A percentile compares a stretch with the other conserved stretches of the same genome.
phyloP scores from a whole-genome alignment of 2,113 vertebrate species.

The Octodon degus region DNA sequence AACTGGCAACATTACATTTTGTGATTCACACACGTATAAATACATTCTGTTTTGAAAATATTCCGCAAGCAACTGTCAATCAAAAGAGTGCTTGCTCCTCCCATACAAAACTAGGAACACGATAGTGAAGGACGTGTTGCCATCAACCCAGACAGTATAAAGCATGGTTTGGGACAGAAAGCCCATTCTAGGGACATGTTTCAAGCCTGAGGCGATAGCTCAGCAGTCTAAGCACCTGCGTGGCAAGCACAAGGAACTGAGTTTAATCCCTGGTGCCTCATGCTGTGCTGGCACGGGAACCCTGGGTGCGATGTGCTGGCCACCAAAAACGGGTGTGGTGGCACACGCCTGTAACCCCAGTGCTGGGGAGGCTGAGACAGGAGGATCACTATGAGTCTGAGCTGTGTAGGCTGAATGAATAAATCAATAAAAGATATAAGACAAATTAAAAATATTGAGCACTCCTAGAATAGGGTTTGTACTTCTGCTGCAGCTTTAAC shows the following conservation, averaged over 20 bases:
- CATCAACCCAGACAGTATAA: background rate
- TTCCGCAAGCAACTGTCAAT: conserved; percentile 23
- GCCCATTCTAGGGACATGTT: background rate
- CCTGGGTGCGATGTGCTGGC: no score
- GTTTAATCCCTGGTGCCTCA: no score
- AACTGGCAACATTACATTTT: background rate
- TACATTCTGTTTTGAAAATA: background rate
- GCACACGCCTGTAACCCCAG: no score
- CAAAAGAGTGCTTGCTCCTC: background rate
- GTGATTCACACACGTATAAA: conserved; percentile 18
- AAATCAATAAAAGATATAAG: no score
- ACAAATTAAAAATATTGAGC: no score
- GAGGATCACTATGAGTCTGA: no score
- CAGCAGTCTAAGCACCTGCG: no score
- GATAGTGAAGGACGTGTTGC: background rate
- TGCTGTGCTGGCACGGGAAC: no score
- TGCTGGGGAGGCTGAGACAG: no score
- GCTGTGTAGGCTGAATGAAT: no score
- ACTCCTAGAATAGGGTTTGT: background rate
- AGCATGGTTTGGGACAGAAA: background rate
- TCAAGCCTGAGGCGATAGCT: background rate
- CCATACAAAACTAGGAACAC: background rate
- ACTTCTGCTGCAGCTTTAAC: background rate
- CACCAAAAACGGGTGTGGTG: no score
- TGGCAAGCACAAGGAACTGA: no score